These are phyloP conservation scores for Metellina segmentata DNA, from an alignment of 2,888 invertebrate genomes.

Conservation along the genomic window DNA sequence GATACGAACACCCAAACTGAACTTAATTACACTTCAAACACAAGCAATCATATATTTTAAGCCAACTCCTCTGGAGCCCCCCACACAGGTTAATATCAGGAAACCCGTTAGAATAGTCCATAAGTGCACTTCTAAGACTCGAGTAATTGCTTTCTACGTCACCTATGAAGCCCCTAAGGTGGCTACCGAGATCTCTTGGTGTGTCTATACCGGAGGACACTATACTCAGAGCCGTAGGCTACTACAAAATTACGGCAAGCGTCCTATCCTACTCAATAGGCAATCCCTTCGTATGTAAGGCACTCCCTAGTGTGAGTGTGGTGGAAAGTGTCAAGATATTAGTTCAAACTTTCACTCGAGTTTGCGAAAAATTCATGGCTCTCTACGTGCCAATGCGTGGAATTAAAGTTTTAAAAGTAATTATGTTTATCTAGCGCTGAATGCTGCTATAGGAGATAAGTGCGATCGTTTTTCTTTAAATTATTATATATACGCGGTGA, in stretches of 20 bases:
- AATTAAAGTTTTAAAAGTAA: slow-evolving; percentile 58
- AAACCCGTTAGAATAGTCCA: neutral
- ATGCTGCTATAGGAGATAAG: neutral
- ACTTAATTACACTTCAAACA: neutral
- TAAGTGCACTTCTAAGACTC: neutral
- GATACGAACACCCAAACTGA: neutral
- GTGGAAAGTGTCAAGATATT: neutral
- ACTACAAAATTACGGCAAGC: neutral
- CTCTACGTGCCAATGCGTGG: neutral
- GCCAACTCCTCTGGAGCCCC: neutral
- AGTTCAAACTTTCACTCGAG: neutral
- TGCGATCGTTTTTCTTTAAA: neutral
- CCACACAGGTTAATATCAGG: neutral
- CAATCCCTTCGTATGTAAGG: neutral
- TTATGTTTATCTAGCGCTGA: slow-evolving; percentile 22
- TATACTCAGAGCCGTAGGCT: neutral
- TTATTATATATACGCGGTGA: neutral
- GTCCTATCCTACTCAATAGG: neutral
- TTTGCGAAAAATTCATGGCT: slow-evolving; percentile 23
- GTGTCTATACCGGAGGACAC: neutral
- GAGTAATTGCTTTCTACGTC: neutral
- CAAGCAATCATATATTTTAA: neutral
- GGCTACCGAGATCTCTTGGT: neutral
- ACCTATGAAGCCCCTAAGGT: neutral
- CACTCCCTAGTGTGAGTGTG: neutral